Evolutionary conservation across 2,888 invertebrate genomes (phyloP).

Genomic region (Cerceris ruficornis): DNA sequence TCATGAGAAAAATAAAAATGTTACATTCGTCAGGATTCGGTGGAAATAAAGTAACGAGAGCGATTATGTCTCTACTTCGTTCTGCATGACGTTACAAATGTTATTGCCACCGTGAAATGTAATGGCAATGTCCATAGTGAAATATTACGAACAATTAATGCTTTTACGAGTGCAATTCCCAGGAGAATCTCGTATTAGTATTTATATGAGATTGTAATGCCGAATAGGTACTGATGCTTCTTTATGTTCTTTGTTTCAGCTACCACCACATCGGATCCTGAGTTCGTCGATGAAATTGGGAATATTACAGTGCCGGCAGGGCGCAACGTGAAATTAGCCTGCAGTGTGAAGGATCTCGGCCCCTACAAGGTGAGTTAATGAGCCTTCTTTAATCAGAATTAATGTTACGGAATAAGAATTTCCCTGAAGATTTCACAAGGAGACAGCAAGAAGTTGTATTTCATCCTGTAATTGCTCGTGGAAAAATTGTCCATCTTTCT

Average conservation of each 20-base stretch:
- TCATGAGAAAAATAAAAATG: too few relatives aligned
- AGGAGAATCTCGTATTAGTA: not conserved
- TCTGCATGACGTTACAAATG: too few relatives aligned
- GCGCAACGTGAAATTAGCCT: constrained; percentile 93
- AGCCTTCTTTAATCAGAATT: not conserved
- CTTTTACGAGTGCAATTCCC: not conserved
- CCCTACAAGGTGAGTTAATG: constrained; percentile 90
- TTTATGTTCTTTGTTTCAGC: constrained; percentile 83
- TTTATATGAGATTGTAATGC: not conserved
- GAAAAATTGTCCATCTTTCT: too few relatives aligned
- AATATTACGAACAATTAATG: not conserved
- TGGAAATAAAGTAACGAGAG: too few relatives aligned
- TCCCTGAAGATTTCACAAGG: not conserved
- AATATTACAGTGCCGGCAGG: constrained; percentile 96
- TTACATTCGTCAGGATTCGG: too few relatives aligned
- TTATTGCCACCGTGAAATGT: too few relatives aligned
- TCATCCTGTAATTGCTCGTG: too few relatives aligned
- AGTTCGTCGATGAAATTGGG: constrained; percentile 94
- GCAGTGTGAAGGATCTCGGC: constrained; percentile 95
- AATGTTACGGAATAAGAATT: not conserved
- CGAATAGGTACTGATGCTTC: not conserved
- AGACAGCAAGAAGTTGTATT: not conserved
- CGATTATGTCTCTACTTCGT: too few relatives aligned
- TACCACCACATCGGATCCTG: constrained; percentile 90
- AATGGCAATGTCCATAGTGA: not conserved